These are phyloP conservation scores for Gavia stellata DNA, from an alignment of 2,113 vertebrate species.

Conservation along the genomic window DNA sequence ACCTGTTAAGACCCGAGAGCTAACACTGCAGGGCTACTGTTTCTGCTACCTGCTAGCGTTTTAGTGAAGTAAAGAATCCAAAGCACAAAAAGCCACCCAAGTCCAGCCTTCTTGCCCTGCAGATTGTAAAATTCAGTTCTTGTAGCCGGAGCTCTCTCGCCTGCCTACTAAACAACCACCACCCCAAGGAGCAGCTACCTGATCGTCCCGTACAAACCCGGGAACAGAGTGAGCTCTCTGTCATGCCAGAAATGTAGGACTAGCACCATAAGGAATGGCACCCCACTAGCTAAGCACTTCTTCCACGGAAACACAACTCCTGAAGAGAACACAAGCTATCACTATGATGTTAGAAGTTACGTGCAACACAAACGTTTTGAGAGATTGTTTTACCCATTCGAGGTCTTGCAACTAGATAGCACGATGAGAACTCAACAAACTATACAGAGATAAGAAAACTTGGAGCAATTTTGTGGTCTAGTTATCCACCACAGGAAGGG, in stretches of 20 bases:
- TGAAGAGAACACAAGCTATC: neutral
- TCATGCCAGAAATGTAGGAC: neutral
- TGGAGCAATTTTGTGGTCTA: neutral
- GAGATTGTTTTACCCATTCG: neutral
- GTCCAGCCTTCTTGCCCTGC: neutral
- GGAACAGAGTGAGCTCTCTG: neutral
- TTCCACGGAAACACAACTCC: neutral
- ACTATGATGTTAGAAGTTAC: neutral
- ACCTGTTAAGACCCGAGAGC: neutral
- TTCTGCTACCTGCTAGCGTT: neutral
- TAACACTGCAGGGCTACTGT: fast-evolving
- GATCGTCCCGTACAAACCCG: neutral
- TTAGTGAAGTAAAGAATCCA: neutral
- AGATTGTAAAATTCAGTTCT: neutral
- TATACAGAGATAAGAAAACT: neutral
- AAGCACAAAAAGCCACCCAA: neutral
- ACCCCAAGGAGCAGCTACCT: neutral
- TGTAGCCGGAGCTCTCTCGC: neutral
- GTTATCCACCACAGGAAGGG: neutral
- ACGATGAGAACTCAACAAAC: neutral
- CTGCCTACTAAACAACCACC: neutral
- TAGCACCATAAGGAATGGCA: neutral
- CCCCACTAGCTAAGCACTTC: neutral
- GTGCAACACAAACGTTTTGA: neutral
- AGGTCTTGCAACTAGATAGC: neutral